These are phyloP conservation scores for Pseudomugil gertrudae DNA, from an alignment of 2,797 vertebrate genomes.

Conservation along the genomic window DNA sequence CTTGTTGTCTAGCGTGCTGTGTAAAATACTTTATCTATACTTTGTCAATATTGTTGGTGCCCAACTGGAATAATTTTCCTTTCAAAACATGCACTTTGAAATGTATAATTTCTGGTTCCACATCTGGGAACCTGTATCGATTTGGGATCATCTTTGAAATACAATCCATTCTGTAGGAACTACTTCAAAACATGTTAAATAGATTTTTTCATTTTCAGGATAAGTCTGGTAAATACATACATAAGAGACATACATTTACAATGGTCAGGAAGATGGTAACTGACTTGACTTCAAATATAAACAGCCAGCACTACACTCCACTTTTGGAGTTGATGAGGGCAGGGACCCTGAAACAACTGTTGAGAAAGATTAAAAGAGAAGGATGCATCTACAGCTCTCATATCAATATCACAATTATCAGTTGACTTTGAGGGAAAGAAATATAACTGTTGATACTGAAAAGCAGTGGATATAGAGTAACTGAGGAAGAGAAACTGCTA, in stretches of 20 bases:
- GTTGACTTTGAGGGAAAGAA: background rate
- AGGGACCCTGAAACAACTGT: background rate
- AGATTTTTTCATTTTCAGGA: conserved; percentile 11
- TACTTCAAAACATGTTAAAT: conserved; percentile 32
- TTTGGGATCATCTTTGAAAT: conserved; percentile 67
- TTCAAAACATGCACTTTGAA: conserved; percentile 56
- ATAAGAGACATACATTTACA: conserved; percentile 14
- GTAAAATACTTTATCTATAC: conserved; percentile 2
- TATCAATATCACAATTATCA: background rate
- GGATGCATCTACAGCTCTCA: too few relatives aligned
- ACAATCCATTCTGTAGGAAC: conserved; percentile 40
- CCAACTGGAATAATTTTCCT: conserved; percentile 33
- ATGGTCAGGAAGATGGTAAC: background rate
- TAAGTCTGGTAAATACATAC: conserved; percentile 10
- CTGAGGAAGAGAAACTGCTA: background rate
- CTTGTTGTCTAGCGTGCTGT: conserved; percentile 2
- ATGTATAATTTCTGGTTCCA: conserved; percentile 61
- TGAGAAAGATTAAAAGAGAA: background rate
- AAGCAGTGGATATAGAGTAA: conserved; percentile 2
- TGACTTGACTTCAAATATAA: conserved; percentile 9
- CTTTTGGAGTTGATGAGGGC: background rate
- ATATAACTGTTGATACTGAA: background rate
- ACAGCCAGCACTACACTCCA: background rate
- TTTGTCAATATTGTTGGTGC: conserved; percentile 40
- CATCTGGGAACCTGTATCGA: conserved; percentile 73